These are phyloP conservation scores for Chloromyia formosa DNA, from an alignment of 2,888 invertebrate species.

Conservation along the genomic window DNA sequence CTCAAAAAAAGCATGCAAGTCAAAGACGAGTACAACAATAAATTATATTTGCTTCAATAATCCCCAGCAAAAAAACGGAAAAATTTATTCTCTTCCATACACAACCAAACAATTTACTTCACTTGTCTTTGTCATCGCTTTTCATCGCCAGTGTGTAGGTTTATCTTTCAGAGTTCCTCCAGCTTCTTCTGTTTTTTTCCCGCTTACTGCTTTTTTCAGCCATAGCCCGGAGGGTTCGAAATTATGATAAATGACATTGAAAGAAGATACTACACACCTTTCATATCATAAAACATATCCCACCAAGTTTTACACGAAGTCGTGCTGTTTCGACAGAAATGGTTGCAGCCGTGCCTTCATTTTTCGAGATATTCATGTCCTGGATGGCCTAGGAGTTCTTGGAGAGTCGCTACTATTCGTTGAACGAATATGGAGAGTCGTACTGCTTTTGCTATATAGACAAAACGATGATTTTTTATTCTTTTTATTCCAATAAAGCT, in stretches of 20 bases:
- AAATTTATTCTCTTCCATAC: neutral
- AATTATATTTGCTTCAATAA: constrained; percentile 25
- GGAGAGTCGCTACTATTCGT: neutral
- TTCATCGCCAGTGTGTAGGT: constrained; percentile 20
- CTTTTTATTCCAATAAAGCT: constrained; percentile 42
- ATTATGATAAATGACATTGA: constrained; percentile 48
- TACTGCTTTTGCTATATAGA: neutral
- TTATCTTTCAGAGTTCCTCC: constrained; percentile 21
- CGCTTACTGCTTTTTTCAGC: neutral
- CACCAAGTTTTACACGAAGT: constrained; percentile 41
- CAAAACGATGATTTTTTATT: constrained; percentile 2
- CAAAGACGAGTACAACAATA: constrained; percentile 26
- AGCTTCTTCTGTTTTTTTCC: too few species aligned
- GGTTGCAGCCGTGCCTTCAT: neutral
- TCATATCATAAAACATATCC: constrained; percentile 45
- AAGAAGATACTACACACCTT: constrained; percentile 32
- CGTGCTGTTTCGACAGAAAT: constrained; percentile 35
- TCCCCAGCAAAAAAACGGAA: neutral
- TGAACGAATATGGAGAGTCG: neutral
- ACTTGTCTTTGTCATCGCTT: constrained; percentile 39
- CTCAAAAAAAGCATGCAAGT: too few species aligned
- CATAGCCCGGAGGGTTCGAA: constrained; percentile 26
- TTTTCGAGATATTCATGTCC: neutral
- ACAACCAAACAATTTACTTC: constrained; percentile 26
- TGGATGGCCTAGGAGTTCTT: neutral